A percentile compares a stretch with the other conserved stretches of the same genome.
Conservation (phyloP, 2,888 invertebrate genomes). For the Lycia hirtaria region DNA sequence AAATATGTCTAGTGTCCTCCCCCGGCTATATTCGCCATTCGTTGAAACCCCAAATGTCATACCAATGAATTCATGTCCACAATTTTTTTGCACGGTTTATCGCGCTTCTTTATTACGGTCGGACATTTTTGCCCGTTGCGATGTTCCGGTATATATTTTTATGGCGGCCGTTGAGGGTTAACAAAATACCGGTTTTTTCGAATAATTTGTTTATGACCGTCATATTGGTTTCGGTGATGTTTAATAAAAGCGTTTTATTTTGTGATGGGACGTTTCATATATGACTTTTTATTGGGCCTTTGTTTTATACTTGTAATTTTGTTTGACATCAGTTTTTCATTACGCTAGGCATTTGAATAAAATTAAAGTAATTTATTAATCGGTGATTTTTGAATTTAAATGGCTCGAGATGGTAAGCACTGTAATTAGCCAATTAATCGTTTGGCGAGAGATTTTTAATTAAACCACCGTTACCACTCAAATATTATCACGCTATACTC, state of each 20-base stretch:
- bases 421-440: no score
- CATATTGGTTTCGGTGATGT: slow-evolving; percentile 70
- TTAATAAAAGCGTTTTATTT: slow-evolving; percentile 37
- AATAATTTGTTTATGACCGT: slow-evolving; percentile 79
- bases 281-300: slow-evolving; percentile 14
- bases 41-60: slow-evolving; percentile 80
- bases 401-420: no score
- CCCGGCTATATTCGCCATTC: slow-evolving; percentile 69
- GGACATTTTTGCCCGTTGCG: slow-evolving; percentile 63
- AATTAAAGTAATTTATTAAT: no score
- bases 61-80: slow-evolving; percentile 83
- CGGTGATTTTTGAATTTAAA: no score
- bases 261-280: slow-evolving; percentile 22
- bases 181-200: slow-evolving; percentile 62
- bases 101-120: slow-evolving; percentile 83
- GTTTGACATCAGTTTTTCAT: no score
- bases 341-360: no score
- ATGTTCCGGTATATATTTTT: slow-evolving; percentile 64
- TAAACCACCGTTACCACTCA: no score
- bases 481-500: no score
- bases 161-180: slow-evolving; percentile 65
- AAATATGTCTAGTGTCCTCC: slow-evolving; percentile 70
- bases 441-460: no score
- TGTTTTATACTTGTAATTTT: background rate
- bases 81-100: slow-evolving; percentile 82